A percentile compares a stretch with the other conserved stretches of the same genome.
Evolutionary conservation across 2,888 invertebrate species (phyloP).

Genomic region (Cosmopolites sordidus): DNA sequence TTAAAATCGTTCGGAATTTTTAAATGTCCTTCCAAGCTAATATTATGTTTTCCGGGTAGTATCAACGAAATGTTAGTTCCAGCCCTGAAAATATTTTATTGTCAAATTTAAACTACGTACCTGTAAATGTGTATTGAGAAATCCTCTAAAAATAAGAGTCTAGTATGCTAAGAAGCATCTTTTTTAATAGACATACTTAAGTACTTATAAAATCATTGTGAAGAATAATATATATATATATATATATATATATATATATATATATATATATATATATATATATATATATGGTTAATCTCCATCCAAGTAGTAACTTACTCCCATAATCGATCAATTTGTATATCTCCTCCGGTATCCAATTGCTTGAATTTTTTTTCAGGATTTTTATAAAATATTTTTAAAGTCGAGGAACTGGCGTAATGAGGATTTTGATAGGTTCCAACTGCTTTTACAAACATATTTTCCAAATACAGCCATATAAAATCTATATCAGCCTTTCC

Average conservation of each 20-base stretch:
- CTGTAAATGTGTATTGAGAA: too few species aligned
- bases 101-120: not conserved
- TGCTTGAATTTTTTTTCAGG: constrained; percentile 51
- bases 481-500: constrained; percentile 51
- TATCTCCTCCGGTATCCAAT: constrained; percentile 52
- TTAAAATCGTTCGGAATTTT: constrained; percentile 61
- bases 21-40: constrained; percentile 54
- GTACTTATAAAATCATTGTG: too few species aligned
- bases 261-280: too few species aligned
- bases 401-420: constrained; percentile 47
- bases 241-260: too few species aligned
- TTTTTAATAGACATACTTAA: too few species aligned
- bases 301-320: constrained; percentile 40
- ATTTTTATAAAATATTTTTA: constrained; percentile 53
- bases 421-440: constrained; percentile 47
- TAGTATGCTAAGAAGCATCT: too few species aligned
- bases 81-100: constrained; percentile 28
- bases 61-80: constrained; percentile 50
- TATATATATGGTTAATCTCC: too few species aligned
- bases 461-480: constrained; percentile 53
- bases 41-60: constrained; percentile 50
- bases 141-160: too few species aligned
- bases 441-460: constrained; percentile 51
- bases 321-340: constrained; percentile 58
- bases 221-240: too few species aligned